Conservation (phyloP, 2,888 invertebrate genomes). For the Drosophila colorata region DNA sequence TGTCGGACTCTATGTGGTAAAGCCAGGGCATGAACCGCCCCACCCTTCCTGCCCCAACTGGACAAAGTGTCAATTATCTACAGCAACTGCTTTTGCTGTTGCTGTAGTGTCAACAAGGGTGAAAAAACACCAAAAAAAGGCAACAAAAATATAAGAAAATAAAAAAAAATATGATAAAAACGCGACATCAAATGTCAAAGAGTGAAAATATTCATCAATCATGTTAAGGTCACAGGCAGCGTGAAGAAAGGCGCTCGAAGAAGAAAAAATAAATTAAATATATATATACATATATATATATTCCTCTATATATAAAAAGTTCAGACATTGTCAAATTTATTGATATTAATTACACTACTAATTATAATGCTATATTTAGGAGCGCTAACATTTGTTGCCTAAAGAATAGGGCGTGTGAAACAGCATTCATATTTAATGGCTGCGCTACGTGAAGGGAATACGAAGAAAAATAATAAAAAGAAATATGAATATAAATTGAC, state of each 20-base stretch:
- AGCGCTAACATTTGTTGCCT: background rate
- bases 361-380: slow-evolving; percentile 51
- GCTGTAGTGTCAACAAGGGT: slow-evolving; percentile 33
- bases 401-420: too few species aligned
- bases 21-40: background rate
- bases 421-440: slow-evolving; percentile 17
- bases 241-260: slow-evolving; percentile 26
- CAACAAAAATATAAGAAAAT: slow-evolving; percentile 8
- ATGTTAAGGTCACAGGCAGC: slow-evolving; percentile 69
- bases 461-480: background rate
- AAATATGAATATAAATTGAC: slow-evolving; percentile 20
- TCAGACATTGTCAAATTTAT: slow-evolving; percentile 58
- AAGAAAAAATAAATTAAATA: slow-evolving; percentile 1
- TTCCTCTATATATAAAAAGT: slow-evolving; percentile 8
- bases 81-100: slow-evolving; percentile 1
- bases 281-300: background rate
- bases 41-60: background rate
- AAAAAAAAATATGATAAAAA: slow-evolving; percentile 43
- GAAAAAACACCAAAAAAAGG: slow-evolving; percentile 11
- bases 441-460: slow-evolving; percentile 7
- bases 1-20: slow-evolving; percentile 19
- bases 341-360: slow-evolving; percentile 76
- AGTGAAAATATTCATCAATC: slow-evolving; percentile 79
- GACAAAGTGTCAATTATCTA: slow-evolving; percentile 53
- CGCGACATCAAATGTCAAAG: slow-evolving; percentile 74